Base-by-base conservation (phyloP, 2,797 vertebrate genomes). In the Taenioides sp. region DNA sequence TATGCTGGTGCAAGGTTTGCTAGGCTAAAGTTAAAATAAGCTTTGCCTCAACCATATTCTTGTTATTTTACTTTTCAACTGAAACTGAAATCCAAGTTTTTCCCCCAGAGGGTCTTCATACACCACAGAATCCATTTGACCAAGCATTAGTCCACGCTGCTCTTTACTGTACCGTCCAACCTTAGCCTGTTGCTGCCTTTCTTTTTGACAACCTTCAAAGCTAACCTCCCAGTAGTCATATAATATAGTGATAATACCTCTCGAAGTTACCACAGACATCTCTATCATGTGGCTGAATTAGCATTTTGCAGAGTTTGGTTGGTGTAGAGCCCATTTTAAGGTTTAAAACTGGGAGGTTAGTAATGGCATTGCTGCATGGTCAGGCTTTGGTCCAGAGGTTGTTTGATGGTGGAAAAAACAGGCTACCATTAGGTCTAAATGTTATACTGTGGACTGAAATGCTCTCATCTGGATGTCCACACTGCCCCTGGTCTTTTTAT, bases 351-450 rank as follows among this genome's bases (percentile, higher is more conserved):
- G 66, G 68, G 66, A 65, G 67, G 28, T 20, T 31, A 27, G 52
- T 64, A 20, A 60, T 65, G 43, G 64, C 18, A n/a, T 50, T 10
- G 5, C 60, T 65, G 54, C 66, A 31, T 43, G n/a, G 66, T 55
- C 47, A 55, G 79, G 74, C 73, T 76, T 34, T 22, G 50, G 57
- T 78, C 77, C 80, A 87, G 74, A 78, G 68, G 16, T 1, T 65
- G 72, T 79, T 89, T 74, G 82, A 81, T 72, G 75, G 72, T 76
- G 84, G 81, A 80, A 89, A 89, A 86, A 85, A 68, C 23, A 69
- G 16, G 78, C 61, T 73, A 76, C 76, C 75, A 87, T 90, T 78
- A 84, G 77, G 23, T 61, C 74, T 60, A 63, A 80, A 74, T 79
- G 83, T 65, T 63, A 55, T 61, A 65, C 57, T 81, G 77, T 73